A percentile compares a stretch with the other conserved stretches of the same genome.
phyloP scores from a whole-genome alignment of 2,113 vertebrate species.

The Gobio gobio region DNA sequence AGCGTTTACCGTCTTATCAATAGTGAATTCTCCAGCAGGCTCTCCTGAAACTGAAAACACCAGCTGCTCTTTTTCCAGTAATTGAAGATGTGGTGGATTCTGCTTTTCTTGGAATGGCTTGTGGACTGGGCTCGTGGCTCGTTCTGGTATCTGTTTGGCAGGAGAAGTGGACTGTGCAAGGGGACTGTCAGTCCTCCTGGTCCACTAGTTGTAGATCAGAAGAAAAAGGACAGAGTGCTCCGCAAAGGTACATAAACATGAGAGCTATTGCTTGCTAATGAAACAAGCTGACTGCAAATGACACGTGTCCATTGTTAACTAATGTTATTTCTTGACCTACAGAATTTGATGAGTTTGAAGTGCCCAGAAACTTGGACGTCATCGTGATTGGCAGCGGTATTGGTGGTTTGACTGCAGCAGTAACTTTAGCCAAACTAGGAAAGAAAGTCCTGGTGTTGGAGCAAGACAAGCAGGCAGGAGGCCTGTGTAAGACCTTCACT shows the following conservation, averaged over 20 bases:
- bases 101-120: conserved; percentile 17
- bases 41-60: not conserved
- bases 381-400: conserved; percentile 24
- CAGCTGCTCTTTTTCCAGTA: not conserved
- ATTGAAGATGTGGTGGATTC: not conserved
- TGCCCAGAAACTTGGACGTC: not conserved
- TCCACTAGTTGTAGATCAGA: conserved; percentile 5
- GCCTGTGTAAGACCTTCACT: conserved; percentile 30
- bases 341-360: conserved; percentile 10
- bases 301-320: not conserved
- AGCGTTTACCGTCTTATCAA: not conserved
- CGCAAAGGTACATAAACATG: not conserved
- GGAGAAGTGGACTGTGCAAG: not conserved
- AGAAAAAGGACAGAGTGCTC: not conserved
- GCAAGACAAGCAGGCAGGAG: conserved; percentile 21
- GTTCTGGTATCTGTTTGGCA: conserved; percentile 15
- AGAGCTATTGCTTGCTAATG: not conserved
- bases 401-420: not conserved
- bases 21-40: not conserved
- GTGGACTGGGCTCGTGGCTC: conserved; percentile 18
- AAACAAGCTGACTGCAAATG: not conserved
- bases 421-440: conserved; percentile 1
- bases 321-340: fast-evolving
- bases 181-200: not conserved
- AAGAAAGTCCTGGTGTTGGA: conserved; percentile 33